Evolutionary conservation across 2,888 invertebrate species (phyloP).

Genomic region (Horisme vitalbata): DNA sequence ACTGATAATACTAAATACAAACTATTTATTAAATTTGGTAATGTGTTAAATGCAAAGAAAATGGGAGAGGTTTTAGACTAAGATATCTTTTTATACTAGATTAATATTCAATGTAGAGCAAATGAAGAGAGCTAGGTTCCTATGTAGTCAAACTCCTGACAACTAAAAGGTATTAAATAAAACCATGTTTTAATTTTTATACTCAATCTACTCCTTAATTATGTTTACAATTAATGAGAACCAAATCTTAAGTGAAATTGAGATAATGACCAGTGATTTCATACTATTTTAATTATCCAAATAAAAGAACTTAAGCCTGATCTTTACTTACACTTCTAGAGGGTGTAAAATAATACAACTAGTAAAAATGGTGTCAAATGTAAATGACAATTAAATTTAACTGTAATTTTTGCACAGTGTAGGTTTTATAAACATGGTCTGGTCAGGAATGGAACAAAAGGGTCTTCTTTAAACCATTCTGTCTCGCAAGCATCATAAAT

Average conservation of each 20-base stretch:
- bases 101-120: neutral
- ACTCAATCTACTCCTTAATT: slow-evolving; percentile 64
- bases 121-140: no score
- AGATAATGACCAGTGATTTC: slow-evolving; percentile 22
- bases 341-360: no score
- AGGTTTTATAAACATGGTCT: no score
- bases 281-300: slow-evolving; percentile 17
- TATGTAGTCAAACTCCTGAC: no score
- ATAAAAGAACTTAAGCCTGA: neutral
- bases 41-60: slow-evolving; percentile 67
- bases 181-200: slow-evolving; percentile 43
- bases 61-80: slow-evolving; percentile 74
- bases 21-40: slow-evolving; percentile 73
- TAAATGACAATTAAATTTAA: slow-evolving; percentile 14
- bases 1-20: slow-evolving; percentile 74
- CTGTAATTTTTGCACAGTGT: slow-evolving; percentile 16
- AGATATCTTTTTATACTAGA: slow-evolving; percentile 10
- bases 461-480: no score
- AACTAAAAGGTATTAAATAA: no score
- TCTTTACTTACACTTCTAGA: no score
- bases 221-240: slow-evolving; percentile 58
- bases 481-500: no score
- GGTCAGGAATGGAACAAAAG: no score
- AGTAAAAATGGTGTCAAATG: no score
- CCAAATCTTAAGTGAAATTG: slow-evolving; percentile 49